A percentile compares a stretch with the other conserved stretches of the same genome.
Conservation (phyloP, 2,797 vertebrate genomes). For the Helarctos malayanus region DNA sequence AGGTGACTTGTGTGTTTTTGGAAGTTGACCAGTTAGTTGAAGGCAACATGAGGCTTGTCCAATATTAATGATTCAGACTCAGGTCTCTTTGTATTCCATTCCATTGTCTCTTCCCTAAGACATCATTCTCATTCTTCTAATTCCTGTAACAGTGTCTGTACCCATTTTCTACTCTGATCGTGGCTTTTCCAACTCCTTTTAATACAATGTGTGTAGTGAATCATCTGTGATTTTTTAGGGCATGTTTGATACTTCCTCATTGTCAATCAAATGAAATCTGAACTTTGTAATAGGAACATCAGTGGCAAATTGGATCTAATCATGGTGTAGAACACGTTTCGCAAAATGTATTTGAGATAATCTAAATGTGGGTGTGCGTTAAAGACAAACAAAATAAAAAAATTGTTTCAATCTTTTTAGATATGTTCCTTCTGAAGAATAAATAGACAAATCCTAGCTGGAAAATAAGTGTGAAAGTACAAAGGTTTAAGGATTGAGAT, state of each 20-base stretch:
- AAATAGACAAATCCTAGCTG: not conserved
- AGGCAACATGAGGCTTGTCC: not conserved
- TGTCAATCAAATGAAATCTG: too few relatives aligned
- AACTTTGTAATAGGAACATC: too few relatives aligned
- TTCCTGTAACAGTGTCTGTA: not conserved
- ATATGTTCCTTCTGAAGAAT: not conserved
- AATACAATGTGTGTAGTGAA: not conserved
- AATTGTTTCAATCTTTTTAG: not conserved
- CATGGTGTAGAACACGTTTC: not conserved
- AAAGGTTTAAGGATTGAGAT: not conserved
- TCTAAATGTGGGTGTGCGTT: not conserved
- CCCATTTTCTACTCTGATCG: not conserved
- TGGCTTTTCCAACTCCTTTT: not conserved
- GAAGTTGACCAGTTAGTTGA: not conserved
- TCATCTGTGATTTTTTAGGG: not conserved
- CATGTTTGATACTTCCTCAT: not conserved
- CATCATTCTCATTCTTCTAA: not conserved
- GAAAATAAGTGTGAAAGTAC: not conserved
- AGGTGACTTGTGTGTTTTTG: not conserved
- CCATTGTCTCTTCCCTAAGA: not conserved
- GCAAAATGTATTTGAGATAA: not conserved
- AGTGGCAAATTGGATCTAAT: not conserved
- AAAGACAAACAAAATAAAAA: not conserved
- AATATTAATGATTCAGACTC: not conserved
- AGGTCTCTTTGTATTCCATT: not conserved